A percentile compares a stretch with the other conserved stretches of the same genome.
These are phyloP conservation scores for Ecliptopera silaceata DNA, from an alignment of 2,888 invertebrate species.

Conservation along the genomic window DNA sequence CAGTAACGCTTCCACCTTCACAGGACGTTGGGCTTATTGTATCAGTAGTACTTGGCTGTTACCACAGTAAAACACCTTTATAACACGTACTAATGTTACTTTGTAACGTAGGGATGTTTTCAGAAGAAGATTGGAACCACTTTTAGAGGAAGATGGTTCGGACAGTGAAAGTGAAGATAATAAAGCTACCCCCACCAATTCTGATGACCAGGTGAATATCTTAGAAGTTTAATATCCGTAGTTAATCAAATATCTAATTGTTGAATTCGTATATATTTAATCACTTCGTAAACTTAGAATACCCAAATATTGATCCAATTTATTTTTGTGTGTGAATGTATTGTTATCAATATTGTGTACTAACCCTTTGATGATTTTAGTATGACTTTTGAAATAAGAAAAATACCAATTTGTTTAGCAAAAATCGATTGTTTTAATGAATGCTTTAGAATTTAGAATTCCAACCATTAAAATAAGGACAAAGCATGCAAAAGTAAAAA, in stretches of 20 bases:
- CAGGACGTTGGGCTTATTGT: conserved; percentile 15
- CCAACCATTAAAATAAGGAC: conserved; percentile 9
- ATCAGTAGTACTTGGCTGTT: conserved; percentile 22
- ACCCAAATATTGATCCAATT: background rate
- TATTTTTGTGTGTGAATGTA: conserved; percentile 1
- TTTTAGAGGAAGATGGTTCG: conserved; percentile 91
- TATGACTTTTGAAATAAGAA: background rate
- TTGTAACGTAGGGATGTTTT: conserved; percentile 73
- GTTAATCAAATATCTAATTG: conserved; percentile 4
- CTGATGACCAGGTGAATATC: conserved; percentile 81
- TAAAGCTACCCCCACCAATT: conserved; percentile 76
- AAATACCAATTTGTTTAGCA: conserved; percentile 11
- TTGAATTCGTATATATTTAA: background rate
- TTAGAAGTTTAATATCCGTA: conserved; percentile 8
- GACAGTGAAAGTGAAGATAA: conserved; percentile 83
- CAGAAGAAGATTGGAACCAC: conserved; percentile 90
- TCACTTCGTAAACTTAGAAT: background rate
- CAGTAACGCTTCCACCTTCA: conserved; percentile 27
- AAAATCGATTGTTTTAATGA: conserved; percentile 23
- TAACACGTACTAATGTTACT: conserved; percentile 43
- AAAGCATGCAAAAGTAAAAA: conserved; percentile 57
- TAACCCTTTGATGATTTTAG: conserved; percentile 2
- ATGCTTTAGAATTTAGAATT: conserved; percentile 28
- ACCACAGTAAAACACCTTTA: conserved; percentile 9
- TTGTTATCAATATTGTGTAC: conserved; percentile 10